Conservation (phyloP, 2,113 vertebrate species). For the Geococcyx californianus region DNA sequence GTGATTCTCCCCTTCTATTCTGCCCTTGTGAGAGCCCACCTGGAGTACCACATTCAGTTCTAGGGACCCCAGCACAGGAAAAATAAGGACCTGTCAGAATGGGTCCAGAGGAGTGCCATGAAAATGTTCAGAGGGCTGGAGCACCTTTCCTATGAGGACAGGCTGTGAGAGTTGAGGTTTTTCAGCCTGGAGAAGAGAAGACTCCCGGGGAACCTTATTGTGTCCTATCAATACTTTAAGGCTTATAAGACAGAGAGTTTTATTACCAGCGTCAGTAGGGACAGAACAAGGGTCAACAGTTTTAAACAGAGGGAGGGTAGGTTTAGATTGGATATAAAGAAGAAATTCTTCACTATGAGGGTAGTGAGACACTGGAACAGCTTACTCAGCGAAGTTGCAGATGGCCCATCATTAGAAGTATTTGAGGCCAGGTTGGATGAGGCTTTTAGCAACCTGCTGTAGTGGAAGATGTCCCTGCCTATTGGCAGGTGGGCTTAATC, state of each 20-base stretch:
- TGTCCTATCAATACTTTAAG: neutral
- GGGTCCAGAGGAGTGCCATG: neutral
- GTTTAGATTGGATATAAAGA: neutral
- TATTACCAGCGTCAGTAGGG: neutral
- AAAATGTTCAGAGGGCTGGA: neutral
- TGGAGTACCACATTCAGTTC: neutral
- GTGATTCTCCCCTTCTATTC: neutral
- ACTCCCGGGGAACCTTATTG: neutral
- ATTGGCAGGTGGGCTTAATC: neutral
- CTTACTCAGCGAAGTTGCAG: neutral
- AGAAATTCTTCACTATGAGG: neutral
- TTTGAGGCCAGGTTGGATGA: accelerated
- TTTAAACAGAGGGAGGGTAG: neutral
- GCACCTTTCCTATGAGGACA: neutral
- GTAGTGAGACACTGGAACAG: neutral
- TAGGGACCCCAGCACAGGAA: neutral
- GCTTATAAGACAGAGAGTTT: neutral
- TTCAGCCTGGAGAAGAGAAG: neutral
- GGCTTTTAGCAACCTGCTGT: neutral
- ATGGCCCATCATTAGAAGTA: neutral
- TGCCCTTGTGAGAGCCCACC: neutral
- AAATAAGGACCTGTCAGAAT: neutral
- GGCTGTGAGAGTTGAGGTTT: neutral
- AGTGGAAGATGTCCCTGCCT: neutral
- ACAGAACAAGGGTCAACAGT: neutral